Conservation (phyloP, 2,888 invertebrate species). For the Aspidiotus destructor region DNA sequence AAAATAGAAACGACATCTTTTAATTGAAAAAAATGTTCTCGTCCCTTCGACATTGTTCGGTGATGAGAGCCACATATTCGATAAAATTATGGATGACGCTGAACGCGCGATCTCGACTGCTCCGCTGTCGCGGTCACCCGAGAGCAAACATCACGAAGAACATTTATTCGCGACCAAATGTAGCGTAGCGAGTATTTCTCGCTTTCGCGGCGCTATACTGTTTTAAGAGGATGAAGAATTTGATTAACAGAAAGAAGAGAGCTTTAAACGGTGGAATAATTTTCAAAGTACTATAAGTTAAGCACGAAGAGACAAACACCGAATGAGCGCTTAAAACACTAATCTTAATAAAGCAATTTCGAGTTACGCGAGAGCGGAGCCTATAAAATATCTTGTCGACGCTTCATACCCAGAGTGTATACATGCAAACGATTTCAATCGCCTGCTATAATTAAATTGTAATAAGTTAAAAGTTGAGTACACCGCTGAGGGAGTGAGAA, state of each 20-base stretch:
- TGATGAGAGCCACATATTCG: slow-evolving; percentile 3
- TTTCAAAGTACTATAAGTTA: background rate
- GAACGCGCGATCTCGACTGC: background rate
- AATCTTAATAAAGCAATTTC: too few relatives aligned
- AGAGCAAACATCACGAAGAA: too few relatives aligned
- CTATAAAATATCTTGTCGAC: background rate
- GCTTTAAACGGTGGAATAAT: background rate
- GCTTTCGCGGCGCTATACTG: background rate
- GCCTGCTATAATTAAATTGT: slow-evolving; percentile 24
- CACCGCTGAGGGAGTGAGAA: background rate
- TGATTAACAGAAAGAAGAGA: slow-evolving; percentile 3
- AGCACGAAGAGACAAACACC: too few relatives aligned
- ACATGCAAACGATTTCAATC: slow-evolving; percentile 20
- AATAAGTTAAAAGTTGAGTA: slow-evolving; percentile 20
- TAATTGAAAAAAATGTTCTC: slow-evolving; percentile 20
- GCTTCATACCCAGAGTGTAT: slow-evolving; percentile 5
- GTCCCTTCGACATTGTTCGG: slow-evolving; percentile 12
- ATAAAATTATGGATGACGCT: slow-evolving; percentile 16
- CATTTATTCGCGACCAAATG: background rate
- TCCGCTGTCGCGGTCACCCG: background rate
- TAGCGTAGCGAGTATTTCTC: background rate
- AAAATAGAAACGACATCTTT: slow-evolving; percentile 26
- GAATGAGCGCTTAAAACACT: too few relatives aligned
- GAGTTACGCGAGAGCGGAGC: too few relatives aligned
- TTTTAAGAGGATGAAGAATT: background rate